A percentile compares a stretch with the other conserved stretches of the same genome.
phyloP scores from a whole-genome alignment of 2,113 vertebrate species.

The Raphicerus campestris region DNA sequence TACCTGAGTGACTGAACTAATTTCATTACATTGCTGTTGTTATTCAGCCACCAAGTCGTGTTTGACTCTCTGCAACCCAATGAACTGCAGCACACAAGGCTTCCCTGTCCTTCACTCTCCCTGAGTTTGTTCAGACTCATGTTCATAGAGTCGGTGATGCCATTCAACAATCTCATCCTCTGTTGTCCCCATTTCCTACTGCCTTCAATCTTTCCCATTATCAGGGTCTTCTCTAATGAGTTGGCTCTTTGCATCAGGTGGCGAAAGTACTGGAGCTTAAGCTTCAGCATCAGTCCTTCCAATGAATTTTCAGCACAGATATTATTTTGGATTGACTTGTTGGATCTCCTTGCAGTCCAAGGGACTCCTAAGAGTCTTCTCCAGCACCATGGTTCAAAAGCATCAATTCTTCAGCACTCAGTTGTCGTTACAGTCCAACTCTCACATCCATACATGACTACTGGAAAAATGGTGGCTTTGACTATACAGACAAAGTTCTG shows the following conservation, averaged over 20 bases:
- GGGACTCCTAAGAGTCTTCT: not conserved
- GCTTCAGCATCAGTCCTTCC: not conserved
- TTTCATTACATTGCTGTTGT: not conserved
- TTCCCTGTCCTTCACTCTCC: not conserved
- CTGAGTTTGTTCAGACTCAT: not conserved
- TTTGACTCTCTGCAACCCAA: not conserved
- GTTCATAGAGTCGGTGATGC: not conserved
- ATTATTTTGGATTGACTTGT: not conserved
- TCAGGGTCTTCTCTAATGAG: not conserved
- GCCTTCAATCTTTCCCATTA: not conserved
- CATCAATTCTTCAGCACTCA: not conserved
- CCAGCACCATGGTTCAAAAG: accelerated
- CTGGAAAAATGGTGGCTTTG: not conserved
- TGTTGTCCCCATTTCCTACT: not conserved
- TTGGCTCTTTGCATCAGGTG: not conserved
- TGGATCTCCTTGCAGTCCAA: not conserved
- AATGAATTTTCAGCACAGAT: not conserved
- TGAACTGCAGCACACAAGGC: not conserved
- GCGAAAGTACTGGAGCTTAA: not conserved
- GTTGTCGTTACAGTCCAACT: not conserved
- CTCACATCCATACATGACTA: not conserved
- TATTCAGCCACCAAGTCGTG: not conserved
- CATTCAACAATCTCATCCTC: not conserved
- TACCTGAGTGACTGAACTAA: not conserved
- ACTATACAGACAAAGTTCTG: not conserved